These are phyloP conservation scores for Steinernema khuongi DNA, from an alignment of 1,140 invertebrate genomes.

Conservation along the genomic window DNA sequence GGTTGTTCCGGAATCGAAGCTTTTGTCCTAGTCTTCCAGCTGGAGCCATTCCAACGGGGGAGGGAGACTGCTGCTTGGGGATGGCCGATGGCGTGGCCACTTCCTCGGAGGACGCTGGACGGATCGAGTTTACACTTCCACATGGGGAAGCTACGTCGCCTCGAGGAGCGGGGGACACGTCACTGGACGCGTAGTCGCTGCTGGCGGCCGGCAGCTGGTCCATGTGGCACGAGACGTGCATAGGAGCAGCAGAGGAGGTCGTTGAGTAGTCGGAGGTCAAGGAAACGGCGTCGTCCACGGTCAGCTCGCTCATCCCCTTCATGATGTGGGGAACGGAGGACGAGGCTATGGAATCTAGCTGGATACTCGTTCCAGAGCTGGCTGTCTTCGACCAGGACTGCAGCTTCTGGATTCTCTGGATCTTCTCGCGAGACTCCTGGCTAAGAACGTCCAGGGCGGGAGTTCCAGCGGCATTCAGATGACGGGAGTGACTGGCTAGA, in stretches of 20 bases:
- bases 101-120: constrained; percentile 30
- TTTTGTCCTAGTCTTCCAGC: constrained; percentile 31
- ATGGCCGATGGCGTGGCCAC: constrained; percentile 22
- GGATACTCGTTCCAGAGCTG: background rate
- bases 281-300: constrained; percentile 30
- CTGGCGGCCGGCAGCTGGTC: constrained; percentile 9
- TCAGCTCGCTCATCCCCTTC: background rate
- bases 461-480: constrained; percentile 32
- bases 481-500: constrained; percentile 37
- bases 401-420: constrained; percentile 37
- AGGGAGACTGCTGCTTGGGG: background rate
- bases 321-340: constrained; percentile 12
- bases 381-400: constrained; percentile 32
- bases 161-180: background rate
- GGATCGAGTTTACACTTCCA: background rate
- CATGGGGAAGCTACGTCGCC: background rate
- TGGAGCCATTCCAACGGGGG: background rate
- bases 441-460: constrained; percentile 39
- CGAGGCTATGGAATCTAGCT: background rate
- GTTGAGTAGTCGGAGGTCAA: constrained; percentile 41
- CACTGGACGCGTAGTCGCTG: background rate
- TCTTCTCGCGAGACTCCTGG: constrained; percentile 40
- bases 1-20: constrained; percentile 31
- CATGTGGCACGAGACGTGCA: constrained; percentile 30
- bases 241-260: constrained; percentile 30